Base-by-base conservation (phyloP, 2,113 vertebrate species). In the Plecturocebus donacophilus region DNA sequence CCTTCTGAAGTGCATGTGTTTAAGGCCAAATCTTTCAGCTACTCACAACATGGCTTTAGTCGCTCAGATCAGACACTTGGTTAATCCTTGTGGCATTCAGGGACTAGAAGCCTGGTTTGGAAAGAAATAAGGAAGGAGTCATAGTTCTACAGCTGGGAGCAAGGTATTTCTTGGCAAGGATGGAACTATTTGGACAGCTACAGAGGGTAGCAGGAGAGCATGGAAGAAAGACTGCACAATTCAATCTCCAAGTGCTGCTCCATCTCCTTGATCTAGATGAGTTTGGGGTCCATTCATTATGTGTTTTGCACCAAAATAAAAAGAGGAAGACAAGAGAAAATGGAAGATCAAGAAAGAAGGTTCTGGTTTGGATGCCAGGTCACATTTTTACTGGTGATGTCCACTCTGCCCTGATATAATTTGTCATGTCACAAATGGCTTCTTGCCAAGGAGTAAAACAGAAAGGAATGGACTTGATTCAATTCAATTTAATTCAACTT, bases 311-410 rank as follows among this genome's bases (percentile, higher is more conserved):
- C 7, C 75, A 82, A 66, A 95, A 95, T 73, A 86, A 64, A 75
- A 75, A 68, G 49, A 91, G 35, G 47, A 93, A 95, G 42, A 35
- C 6, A 66, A 87, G 61, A 95, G 30, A 91, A 94, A 82, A 91
- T 11, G 16, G 38, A 76, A 87, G 19, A 89, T 45, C 19, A 71
- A 54, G 58, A 56, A 64, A 79, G 81, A 90, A 71, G 54, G 40
- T 45, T 52, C 54, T 89, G 40, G 23, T 87, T 87, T 83, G 83
- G 82, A 80, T 75, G 45, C 21, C 40, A 90, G 58, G 25, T 75
- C 87, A 87, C 19, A 85, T 7, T 56, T 71, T 21, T 79, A 32
- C 23, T 88, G 61, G n/a, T 25, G 2, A 58, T 25, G 11, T 93
- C 27, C 3, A 47, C 8, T 45, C 2, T 20, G 25, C 12, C 58